Evolutionary conservation across 2,113 vertebrate species (phyloP).

Genomic region (Azemiops feae): DNA sequence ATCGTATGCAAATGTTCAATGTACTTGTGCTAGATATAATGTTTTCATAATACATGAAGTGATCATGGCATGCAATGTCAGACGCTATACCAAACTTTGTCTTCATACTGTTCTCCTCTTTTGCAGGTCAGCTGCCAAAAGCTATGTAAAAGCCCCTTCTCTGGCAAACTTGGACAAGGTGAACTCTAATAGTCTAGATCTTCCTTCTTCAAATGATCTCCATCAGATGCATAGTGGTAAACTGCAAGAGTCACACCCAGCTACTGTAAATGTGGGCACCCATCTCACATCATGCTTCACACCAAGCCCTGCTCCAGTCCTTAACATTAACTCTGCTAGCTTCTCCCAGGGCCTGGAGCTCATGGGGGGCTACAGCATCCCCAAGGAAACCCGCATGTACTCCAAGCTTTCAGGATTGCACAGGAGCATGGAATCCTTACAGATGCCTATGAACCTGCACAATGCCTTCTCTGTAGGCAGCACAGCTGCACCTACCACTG

Average conservation of each 20-base stretch:
- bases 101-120: neutral
- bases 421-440: constrained; percentile 93
- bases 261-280: constrained; percentile 36
- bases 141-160: constrained; percentile 84
- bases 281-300: constrained; percentile 78
- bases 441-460: constrained; percentile 89
- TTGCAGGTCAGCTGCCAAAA: constrained; percentile 79
- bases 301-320: constrained; percentile 90
- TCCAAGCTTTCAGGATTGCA: constrained; percentile 88
- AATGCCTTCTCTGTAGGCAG: constrained; percentile 71
- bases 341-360: constrained; percentile 85
- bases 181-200: constrained; percentile 86
- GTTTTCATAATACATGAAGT: neutral
- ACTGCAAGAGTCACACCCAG: constrained; percentile 75
- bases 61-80: neutral
- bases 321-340: constrained; percentile 90
- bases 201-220: constrained; percentile 75
- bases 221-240: constrained; percentile 77
- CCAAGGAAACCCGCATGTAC: constrained; percentile 82
- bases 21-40: neutral
- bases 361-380: constrained; percentile 74
- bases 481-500: constrained; percentile 57
- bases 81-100: too few relatives aligned
- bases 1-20: neutral
- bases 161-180: constrained; percentile 89